Percentiles rank a stretch among this genome's conserved stretches.
Conservation (phyloP, 1,140 invertebrate species). For the Pogonomyrmex barbatus region DNA sequence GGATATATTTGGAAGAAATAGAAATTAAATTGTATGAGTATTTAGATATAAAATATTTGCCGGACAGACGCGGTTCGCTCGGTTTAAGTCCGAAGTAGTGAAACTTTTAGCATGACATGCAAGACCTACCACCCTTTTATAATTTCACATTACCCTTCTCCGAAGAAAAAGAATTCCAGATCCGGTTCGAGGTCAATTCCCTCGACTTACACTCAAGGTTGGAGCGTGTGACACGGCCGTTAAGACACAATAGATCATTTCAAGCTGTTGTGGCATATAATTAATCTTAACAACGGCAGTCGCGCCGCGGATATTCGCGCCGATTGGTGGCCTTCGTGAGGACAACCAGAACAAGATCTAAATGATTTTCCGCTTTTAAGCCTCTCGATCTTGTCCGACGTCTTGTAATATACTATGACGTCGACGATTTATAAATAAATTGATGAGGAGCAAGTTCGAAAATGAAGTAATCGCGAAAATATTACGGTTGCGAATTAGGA, state of each 20-base stretch:
- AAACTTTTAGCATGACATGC: conserved; percentile 60
- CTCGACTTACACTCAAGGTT: conserved; percentile 68
- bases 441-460: neutral
- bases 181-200: conserved; percentile 72
- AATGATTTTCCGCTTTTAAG: conserved; percentile 31
- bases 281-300: conserved; percentile 63
- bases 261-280: conserved; percentile 34
- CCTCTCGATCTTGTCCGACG: neutral
- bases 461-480: neutral
- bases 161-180: conserved; percentile 57
- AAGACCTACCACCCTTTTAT: conserved; percentile 64
- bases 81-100: conserved; percentile 42
- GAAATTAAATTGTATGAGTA: neutral
- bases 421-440: conserved; percentile 32
- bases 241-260: conserved; percentile 74
- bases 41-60: conserved; percentile 21
- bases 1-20: neutral
- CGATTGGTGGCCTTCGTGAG: conserved; percentile 23
- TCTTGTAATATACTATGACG: neutral
- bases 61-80: conserved; percentile 12
- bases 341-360: conserved; percentile 31
- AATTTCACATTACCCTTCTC: conserved; percentile 71
- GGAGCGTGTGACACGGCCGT: conserved; percentile 71
- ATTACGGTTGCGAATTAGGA: neutral
- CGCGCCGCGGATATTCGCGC: conserved; percentile 27